Conservation (phyloP, 2,888 invertebrate species). For the Amphipyra berbera region DNA sequence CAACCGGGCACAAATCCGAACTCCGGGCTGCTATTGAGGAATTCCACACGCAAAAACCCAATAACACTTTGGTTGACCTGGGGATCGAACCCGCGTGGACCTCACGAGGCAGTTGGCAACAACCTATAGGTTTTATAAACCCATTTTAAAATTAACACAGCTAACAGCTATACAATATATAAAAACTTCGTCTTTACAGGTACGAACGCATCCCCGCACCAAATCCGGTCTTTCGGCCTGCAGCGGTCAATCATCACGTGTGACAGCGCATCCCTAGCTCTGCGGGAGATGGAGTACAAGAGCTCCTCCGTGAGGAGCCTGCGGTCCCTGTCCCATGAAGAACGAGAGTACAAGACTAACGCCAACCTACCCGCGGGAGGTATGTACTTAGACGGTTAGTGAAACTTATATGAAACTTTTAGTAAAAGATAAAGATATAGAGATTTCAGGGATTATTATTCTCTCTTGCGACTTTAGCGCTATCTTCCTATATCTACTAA, state of each 20-base stretch:
- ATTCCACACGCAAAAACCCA: too few species aligned
- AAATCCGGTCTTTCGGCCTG: conserved; percentile 93
- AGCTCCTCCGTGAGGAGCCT: conserved; percentile 87
- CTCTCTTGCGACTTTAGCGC: too few species aligned
- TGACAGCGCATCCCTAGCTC: conserved; percentile 88
- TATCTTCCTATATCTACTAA: too few species aligned
- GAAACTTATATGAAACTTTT: neutral
- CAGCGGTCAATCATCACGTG: conserved; percentile 91
- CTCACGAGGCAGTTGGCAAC: too few species aligned
- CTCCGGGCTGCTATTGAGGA: too few species aligned
- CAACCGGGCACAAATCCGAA: too few species aligned
- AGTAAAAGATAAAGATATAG: too few species aligned
- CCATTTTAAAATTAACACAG: too few species aligned
- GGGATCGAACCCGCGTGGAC: too few species aligned
- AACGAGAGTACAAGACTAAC: conserved; percentile 91
- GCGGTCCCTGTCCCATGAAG: conserved; percentile 88
- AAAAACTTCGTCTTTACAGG: conserved; percentile 70
- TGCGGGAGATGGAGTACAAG: conserved; percentile 91
- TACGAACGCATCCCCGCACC: conserved; percentile 90
- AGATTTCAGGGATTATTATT: too few species aligned
- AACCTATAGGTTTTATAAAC: too few species aligned
- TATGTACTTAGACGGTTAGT: conserved; percentile 65
- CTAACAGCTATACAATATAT: neutral
- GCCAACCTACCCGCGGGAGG: conserved; percentile 86
- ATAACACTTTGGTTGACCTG: too few species aligned